Conservation (phyloP, 2,797 vertebrate genomes). For the Channallabes apus region DNA sequence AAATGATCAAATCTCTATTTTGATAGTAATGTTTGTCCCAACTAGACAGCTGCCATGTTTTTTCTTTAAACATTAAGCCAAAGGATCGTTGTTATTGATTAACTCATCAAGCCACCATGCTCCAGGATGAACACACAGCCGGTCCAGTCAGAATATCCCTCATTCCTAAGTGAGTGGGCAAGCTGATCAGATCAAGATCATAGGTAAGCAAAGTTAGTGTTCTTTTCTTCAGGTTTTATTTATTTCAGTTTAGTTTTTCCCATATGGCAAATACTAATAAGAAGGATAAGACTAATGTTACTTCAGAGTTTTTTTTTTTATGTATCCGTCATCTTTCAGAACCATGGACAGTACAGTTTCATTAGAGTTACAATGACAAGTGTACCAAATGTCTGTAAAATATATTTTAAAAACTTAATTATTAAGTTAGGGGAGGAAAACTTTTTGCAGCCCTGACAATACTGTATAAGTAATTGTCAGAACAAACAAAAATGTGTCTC, state of each 20-base stretch:
- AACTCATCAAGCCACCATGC: conserved; percentile 36
- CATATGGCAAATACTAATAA: not conserved
- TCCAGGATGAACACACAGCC: not conserved
- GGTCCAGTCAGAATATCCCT: not conserved
- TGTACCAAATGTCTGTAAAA: not conserved
- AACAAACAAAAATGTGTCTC: not conserved
- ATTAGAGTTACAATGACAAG: not conserved
- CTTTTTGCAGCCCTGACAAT: not conserved
- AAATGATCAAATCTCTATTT: not conserved
- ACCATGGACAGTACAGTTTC: conserved; percentile 29
- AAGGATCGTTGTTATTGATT: conserved; percentile 43
- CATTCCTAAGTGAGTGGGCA: conserved; percentile 14
- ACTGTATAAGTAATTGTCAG: not conserved
- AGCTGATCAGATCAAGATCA: not conserved
- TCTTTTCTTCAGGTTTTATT: not conserved
- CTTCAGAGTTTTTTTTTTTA: not conserved
- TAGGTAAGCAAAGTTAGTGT: conserved; percentile 19
- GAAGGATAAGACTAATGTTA: not conserved
- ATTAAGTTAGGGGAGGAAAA: not conserved
- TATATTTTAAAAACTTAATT: not conserved
- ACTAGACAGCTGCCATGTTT: not conserved
- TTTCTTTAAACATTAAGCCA: conserved; percentile 36
- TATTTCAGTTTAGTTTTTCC: not conserved
- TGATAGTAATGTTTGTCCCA: not conserved
- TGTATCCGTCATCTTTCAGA: not conserved